Conservation (phyloP, 2,113 vertebrate genomes). For the Sitta europaea region DNA sequence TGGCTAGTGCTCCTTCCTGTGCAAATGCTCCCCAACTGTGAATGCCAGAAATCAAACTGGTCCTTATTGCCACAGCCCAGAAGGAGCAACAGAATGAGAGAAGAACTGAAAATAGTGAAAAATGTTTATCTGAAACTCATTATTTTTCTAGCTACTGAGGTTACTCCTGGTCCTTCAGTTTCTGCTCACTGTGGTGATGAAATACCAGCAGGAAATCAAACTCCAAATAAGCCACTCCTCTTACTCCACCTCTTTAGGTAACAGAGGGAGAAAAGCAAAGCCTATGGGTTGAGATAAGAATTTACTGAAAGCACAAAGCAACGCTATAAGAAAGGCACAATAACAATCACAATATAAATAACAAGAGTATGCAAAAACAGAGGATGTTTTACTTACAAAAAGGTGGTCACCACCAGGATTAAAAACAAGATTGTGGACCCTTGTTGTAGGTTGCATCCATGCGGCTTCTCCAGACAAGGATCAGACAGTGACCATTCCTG, state of each 20-base stretch:
- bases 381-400: not conserved
- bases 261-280: not conserved
- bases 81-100: not conserved
- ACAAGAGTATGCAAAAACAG: not conserved
- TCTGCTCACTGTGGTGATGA: not conserved
- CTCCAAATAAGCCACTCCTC: not conserved
- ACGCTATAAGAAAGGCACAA: not conserved
- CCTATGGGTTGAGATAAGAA: not conserved
- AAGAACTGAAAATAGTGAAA: not conserved
- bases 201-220: not conserved
- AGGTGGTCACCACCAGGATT: too few relatives aligned
- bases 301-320: not conserved
- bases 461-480: not conserved
- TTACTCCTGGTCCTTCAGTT: not conserved
- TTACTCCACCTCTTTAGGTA: not conserved
- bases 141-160: not conserved
- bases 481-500: not conserved
- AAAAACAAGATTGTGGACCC: not conserved
- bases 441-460: fast-evolving
- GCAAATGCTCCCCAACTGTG: fast-evolving
- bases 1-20: fast-evolving
- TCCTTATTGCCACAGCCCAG: not conserved
- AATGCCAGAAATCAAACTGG: not conserved
- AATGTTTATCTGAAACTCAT: not conserved
- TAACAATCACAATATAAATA: not conserved